phyloP scores from a whole-genome alignment of 1,140 invertebrate species.

The Scaptomyza pallida region DNA sequence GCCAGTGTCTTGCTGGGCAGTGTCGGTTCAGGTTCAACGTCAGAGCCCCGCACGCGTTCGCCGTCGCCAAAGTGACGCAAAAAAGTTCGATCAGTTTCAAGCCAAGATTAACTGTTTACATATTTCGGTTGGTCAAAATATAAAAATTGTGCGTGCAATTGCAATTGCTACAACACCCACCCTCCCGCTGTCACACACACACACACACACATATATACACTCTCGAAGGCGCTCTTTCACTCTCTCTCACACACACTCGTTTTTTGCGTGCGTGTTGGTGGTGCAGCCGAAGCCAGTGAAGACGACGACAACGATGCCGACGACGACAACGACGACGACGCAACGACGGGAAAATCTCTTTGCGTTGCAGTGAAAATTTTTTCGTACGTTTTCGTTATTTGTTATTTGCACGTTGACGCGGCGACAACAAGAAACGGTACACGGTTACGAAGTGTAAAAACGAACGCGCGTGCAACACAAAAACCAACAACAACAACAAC shows the following conservation, averaged over 20 bases:
- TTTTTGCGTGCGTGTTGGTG: conserved; percentile 40
- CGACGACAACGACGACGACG: conserved; percentile 53
- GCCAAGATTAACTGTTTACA: conserved; percentile 13
- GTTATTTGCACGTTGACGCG: conserved; percentile 82
- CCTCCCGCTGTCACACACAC: conserved; percentile 17
- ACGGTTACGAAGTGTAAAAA: conserved; percentile 31
- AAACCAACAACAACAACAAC: conserved; percentile 43
- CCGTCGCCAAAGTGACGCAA: conserved; percentile 26
- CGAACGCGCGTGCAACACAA: conserved; percentile 49
- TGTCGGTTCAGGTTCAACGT: conserved; percentile 83
- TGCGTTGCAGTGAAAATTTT: conserved; percentile 74
- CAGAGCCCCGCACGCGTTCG: conserved; percentile 77
- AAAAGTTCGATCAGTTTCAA: conserved; percentile 33
- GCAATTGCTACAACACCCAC: conserved; percentile 15
- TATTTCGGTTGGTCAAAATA: conserved; percentile 35
- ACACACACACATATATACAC: conserved; percentile 1
- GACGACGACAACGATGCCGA: conserved; percentile 27
- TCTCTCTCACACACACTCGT: conserved; percentile 19
- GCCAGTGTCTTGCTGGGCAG: conserved; percentile 80
- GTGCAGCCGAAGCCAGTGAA: conserved; percentile 54
- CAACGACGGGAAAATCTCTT: conserved; percentile 75
- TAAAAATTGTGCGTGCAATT: conserved; percentile 43
- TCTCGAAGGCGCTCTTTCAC: conserved; percentile 14
- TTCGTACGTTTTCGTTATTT: conserved; percentile 83
- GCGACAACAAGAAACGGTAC: conserved; percentile 68